Evolutionary conservation across 2,888 invertebrate species (phyloP), one percentile per base, ranked within the genome.

Genomic region (Lottia scabra): DNA sequence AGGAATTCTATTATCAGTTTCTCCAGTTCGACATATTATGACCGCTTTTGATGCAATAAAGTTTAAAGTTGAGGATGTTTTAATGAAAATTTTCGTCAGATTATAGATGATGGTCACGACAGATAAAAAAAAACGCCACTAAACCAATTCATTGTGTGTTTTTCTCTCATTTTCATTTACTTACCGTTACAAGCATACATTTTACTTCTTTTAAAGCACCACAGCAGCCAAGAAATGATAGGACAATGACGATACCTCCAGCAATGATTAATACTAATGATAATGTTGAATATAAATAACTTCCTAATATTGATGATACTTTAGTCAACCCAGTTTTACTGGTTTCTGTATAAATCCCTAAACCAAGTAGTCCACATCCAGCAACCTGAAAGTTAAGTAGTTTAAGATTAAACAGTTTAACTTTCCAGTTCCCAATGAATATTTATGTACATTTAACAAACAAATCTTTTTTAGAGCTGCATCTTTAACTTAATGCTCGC

Each of bases 181-280:
- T 92, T 91, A 97, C 97, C 91, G 95, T 95, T 72, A 97, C 92
- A 66, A 98, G 92, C 93, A 98, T 94, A 90, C 97, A 97, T 90
- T 96, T 95, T 87, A 97, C 94, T 92, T 98, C 97, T 88, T 94
- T 95, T 65, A 95, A 93, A n/a, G 97, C 96, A 64, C 97, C 98
- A 85, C 96, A 92, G 90, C 97, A 97, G 72, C 98, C 98, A 77
- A 98, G 93, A 89, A 97, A 94, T 13, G 97, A 94, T 70, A 97
- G 92, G 77, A 97, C 86, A 83, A 95, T 93, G 75, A 96, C 93
- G 75, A 95, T 91, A 45, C 94, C 92, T 8, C 97, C 97, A 74
- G 95, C 94, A 27, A 93, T 93, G 68, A 96, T 93, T 77, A 97
- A 91, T 73, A 96, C 94, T 84, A 94, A 95, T 62, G 96, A 94